Base-by-base conservation (phyloP, 2,113 vertebrate species). In the Dermatemys mawii region DNA sequence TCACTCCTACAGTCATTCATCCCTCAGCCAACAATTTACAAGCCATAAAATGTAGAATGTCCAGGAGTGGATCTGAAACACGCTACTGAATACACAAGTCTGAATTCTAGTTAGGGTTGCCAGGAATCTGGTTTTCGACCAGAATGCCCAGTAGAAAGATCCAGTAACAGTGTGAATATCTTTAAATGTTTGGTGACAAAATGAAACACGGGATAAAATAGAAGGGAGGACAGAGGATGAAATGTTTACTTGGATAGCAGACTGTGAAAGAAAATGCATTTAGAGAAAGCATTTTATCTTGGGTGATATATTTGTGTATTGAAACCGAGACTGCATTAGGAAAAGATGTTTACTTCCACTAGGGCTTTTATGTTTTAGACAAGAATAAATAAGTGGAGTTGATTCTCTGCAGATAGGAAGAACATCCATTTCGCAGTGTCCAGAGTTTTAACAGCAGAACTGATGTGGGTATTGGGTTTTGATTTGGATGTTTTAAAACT, bases 401-500 rank as follows among this genome's bases (percentile, higher is more conserved):
- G 86, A 95, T 95, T 88, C 79, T 73, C 7, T 1, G 6, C 1
- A n/a, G 86, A 94, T 93, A 83, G 94, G 94, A 96, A 93, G 90
- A 4, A 1, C 55, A 94, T 94, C 51, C 81, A 90, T 93, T 93
- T 93, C 83, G 86, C 78, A 89, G 50, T 89, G 89, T 82, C 73
- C 78, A 90, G 73, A n/a, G 46, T 73, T 94, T 88, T 94, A 94
- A 90, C 87, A 94, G 78, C 19, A 67, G 87, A 95, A 94, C 41
- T 27, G 41, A 76, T 26, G 24, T 76, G 93, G 93, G 88, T 96
- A 32, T 90, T 90, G 46, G 90, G 93, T 93, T 86, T 81, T 81
- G 91, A 81, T 96, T 29, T 94, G 96, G 93, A 94, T 94, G 93
- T 97, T 96, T 96, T 16, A 80, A 83, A 94, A 87, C n/a, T 97